A percentile compares a stretch with the other conserved stretches of the same genome.
Evolutionary conservation across 2,888 invertebrate species (phyloP).

Genomic region (Nomada flava): DNA sequence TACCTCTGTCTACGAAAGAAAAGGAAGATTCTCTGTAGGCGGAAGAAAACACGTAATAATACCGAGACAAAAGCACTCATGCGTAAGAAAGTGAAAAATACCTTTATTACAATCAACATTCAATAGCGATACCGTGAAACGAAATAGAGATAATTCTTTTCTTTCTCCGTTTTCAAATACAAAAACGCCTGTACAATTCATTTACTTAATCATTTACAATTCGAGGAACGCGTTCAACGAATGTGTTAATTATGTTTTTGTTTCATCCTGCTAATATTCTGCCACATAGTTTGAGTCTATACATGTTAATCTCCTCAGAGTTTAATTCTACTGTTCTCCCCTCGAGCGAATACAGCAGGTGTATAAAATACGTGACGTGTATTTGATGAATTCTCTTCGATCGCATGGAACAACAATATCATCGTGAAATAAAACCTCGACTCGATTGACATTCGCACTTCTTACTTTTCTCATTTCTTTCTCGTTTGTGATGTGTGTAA

Average conservation of each 20-base stretch:
- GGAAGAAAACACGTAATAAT: constrained; percentile 61
- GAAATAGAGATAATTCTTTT: constrained; percentile 67
- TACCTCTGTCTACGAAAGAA: constrained; percentile 36
- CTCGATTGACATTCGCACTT: constrained; percentile 49
- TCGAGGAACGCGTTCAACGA: constrained; percentile 11
- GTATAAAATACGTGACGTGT: neutral
- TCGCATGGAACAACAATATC: neutral
- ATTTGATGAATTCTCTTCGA: constrained; percentile 6
- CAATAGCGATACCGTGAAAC: constrained; percentile 63
- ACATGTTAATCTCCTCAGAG: neutral
- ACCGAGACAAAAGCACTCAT: constrained; percentile 67
- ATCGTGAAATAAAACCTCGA: constrained; percentile 7
- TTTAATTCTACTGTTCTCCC: constrained; percentile 7
- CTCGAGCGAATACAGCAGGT: neutral
- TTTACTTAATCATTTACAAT: constrained; percentile 24
- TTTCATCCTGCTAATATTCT: constrained; percentile 2
- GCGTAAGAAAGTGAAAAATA: constrained; percentile 65
- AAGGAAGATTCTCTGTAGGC: constrained; percentile 50
- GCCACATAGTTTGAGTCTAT: neutral
- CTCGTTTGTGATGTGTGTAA: constrained; percentile 28
- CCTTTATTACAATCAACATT: constrained; percentile 66
- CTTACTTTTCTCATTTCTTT: neutral
- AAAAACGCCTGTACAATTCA: constrained; percentile 44
- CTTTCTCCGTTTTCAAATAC: neutral
- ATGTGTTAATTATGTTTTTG: neutral